phyloP scores from a whole-genome alignment of 35 echinoderm and acorn worm genomes.

The Apostichopus californicus region DNA sequence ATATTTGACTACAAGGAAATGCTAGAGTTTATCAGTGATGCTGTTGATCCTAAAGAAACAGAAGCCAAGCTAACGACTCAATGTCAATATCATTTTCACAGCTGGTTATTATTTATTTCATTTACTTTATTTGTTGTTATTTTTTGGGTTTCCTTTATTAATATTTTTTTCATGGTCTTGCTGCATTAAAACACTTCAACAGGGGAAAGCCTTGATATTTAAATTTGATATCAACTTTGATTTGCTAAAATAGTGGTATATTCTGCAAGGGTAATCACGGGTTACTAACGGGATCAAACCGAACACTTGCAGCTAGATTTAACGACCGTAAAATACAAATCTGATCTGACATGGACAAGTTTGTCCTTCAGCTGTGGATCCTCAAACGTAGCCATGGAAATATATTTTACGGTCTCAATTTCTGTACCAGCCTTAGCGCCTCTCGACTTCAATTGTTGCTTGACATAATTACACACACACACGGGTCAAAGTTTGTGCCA shows the following conservation, averaged over 20 bases:
- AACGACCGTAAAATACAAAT: too few species aligned
- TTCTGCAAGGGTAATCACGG: not conserved
- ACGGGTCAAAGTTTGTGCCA: not conserved
- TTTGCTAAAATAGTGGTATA: not conserved
- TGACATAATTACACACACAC: too few species aligned
- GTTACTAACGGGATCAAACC: not conserved
- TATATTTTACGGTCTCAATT: too few species aligned
- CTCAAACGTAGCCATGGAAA: too few species aligned
- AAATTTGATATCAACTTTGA: not conserved
- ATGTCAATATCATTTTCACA: too few species aligned
- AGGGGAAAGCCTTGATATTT: not conserved
- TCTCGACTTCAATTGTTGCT: too few species aligned
- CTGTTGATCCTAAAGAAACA: not conserved
- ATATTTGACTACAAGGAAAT: not conserved
- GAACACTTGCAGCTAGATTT: too few species aligned
- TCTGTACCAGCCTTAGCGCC: too few species aligned
- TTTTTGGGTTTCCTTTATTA: not conserved
- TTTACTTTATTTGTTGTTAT: not conserved
- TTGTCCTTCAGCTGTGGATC: too few species aligned
- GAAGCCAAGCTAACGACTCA: not conserved
- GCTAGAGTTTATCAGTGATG: not conserved
- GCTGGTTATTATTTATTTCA: too few species aligned
- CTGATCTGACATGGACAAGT: too few species aligned
- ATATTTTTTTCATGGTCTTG: not conserved
- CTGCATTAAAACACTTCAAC: not conserved